Evolutionary conservation across 2,888 invertebrate genomes (phyloP).

Genomic region (Agrochola lychnidis): DNA sequence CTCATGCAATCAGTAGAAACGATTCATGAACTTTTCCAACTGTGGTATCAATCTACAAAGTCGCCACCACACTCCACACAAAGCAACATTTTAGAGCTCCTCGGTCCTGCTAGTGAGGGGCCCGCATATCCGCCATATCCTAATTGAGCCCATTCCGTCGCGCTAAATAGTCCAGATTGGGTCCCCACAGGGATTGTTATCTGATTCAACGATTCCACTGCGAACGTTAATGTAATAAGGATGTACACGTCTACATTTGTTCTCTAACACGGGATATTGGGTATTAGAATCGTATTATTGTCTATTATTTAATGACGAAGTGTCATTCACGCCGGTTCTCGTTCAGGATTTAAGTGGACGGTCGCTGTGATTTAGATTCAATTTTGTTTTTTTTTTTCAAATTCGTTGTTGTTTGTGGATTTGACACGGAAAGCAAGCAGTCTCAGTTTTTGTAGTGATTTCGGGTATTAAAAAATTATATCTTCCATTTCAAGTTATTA

Average conservation of each 20-base stretch:
- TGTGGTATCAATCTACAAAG: background rate
- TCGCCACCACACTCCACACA: background rate
- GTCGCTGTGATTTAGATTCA: constrained; percentile 60
- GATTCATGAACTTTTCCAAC: background rate
- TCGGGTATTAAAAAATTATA: constrained; percentile 11
- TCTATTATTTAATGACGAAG: constrained; percentile 70
- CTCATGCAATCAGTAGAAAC: background rate
- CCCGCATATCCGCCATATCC: constrained; percentile 89
- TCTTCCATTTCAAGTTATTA: constrained; percentile 14
- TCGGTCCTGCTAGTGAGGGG: constrained; percentile 81
- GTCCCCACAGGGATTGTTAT: constrained; percentile 84
- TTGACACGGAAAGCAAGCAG: constrained; percentile 16
- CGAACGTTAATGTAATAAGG: constrained; percentile 86
- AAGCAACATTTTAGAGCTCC: constrained; percentile 74
- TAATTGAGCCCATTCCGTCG: constrained; percentile 88
- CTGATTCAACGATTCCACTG: constrained; percentile 85
- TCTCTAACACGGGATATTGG: constrained; percentile 79
- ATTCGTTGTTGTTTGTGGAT: constrained; percentile 33
- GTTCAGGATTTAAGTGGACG: constrained; percentile 64
- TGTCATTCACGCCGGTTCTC: constrained; percentile 64
- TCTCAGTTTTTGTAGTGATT: constrained; percentile 12
- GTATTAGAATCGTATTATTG: constrained; percentile 73
- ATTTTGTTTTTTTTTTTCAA: constrained; percentile 54
- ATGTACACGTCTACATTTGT: constrained; percentile 82
- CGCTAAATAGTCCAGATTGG: constrained; percentile 88